These are phyloP conservation scores for Ferdinandea cuprea DNA, from an alignment of 2,888 invertebrate genomes.

Conservation along the genomic window DNA sequence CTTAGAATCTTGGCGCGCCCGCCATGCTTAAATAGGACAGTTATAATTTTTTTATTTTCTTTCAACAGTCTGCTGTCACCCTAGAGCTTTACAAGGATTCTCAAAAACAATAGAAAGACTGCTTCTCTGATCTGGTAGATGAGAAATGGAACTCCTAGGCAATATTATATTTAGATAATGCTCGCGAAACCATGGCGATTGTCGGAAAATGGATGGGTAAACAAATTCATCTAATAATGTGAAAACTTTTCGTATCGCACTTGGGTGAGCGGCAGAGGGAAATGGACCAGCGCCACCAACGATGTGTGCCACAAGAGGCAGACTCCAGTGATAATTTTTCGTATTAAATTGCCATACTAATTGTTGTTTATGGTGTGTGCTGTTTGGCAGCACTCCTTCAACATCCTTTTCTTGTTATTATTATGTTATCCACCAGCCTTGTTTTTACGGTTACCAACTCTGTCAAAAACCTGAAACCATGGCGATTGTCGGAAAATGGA, in stretches of 20 bases:
- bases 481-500: background rate
- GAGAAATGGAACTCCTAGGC: conserved; percentile 10
- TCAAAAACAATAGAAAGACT: conserved; percentile 32
- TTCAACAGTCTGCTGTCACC: conserved; percentile 16
- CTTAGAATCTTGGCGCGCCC: background rate
- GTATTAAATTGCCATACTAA: conserved; percentile 57
- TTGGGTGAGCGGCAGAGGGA: background rate
- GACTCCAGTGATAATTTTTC: conserved; percentile 33
- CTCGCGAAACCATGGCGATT: background rate
- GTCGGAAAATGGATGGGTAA: conserved; percentile 25
- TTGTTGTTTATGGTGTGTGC: conserved; percentile 60
- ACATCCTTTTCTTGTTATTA: conserved; percentile 44
- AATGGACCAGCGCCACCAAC: background rate
- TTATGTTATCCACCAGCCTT: conserved; percentile 26
- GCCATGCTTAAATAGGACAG: background rate
- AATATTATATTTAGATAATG: conserved; percentile 28
- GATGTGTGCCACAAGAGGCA: background rate
- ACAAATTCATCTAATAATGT: conserved; percentile 56
- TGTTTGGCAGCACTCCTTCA: conserved; percentile 36
- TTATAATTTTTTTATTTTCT: conserved; percentile 39
- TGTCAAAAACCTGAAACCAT: conserved; percentile 6
- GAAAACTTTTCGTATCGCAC: conserved; percentile 34
- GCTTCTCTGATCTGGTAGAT: background rate
- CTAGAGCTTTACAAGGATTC: conserved; percentile 7
- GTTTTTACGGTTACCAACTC: background rate